Percentiles rank a stretch among this genome's conserved stretches.
Evolutionary conservation across 2,888 invertebrate genomes (phyloP).

Genomic region (Geophilus truncorum): DNA sequence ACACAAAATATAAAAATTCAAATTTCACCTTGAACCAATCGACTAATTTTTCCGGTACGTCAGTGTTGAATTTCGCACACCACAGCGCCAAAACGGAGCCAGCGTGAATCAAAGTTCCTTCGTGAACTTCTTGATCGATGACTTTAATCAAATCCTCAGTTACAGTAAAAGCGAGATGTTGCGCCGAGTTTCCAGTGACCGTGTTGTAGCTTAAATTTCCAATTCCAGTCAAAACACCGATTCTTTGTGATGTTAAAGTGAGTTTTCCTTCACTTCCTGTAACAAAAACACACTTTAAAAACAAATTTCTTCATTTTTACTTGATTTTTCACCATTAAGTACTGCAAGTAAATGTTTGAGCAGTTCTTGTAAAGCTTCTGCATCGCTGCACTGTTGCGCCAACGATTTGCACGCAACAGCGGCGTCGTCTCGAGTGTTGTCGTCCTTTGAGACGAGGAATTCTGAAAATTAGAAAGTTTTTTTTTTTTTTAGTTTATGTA

Average conservation of each 20-base stretch:
- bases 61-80: constrained; percentile 62
- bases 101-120: constrained; percentile 76
- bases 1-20: constrained; percentile 14
- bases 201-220: constrained; percentile 68
- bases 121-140: constrained; percentile 83
- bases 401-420: constrained; percentile 65
- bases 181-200: constrained; percentile 57
- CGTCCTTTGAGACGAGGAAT: constrained; percentile 80
- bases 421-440: constrained; percentile 67
- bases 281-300: neutral
- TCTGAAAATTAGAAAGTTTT: constrained; percentile 51
- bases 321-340: constrained; percentile 59
- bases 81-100: constrained; percentile 75
- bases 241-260: constrained; percentile 79
- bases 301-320: neutral
- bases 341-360: constrained; percentile 65
- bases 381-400: constrained; percentile 65
- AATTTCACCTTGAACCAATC: constrained; percentile 58
- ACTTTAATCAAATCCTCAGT: constrained; percentile 67
- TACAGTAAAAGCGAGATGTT: constrained; percentile 59
- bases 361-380: constrained; percentile 61
- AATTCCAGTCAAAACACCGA: constrained; percentile 70
- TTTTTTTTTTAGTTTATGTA: neutral
- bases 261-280: constrained; percentile 78
- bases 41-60: constrained; percentile 61